Evolutionary conservation across 1,140 invertebrate species (phyloP), one percentile per base, ranked within the genome.

Genomic region (Drosophila orosa): DNA sequence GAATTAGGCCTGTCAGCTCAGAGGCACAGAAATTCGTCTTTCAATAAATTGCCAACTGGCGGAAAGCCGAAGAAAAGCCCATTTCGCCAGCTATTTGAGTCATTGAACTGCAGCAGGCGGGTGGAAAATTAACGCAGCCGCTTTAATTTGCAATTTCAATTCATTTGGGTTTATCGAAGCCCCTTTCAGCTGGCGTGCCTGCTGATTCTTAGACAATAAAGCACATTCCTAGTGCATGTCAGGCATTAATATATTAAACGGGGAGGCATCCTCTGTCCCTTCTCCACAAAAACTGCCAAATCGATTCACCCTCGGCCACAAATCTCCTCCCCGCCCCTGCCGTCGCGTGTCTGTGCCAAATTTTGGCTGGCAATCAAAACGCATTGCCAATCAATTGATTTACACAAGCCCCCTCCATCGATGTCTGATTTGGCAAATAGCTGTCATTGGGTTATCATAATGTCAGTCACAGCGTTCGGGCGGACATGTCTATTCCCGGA

Each of bases 301-400:
- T 75, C 63, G 54, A 83, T 71, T 57, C 52, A 56, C 55, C 52
- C 68, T 61, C 29, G 40, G 31, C 58, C 33, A 27, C 37, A 52
- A 78, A 33, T 58, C 62, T 39, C 25, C 24, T 7, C 44, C 8
- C 29, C 33, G n/a, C n/a, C 33, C 66, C 22, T n/a, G 29, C 22
- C 27, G 66, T 86, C 78, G 82, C 82, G 79, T 86, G 82, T 50
- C 54, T 54, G 42, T 15, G 31, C 56, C 59, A 83, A 74, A 85
- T 84, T 85, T 68, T 63, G 74, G 52, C 71, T 79, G 83, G 71
- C 83, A 86, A 87, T 86, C 83, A 86, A 87, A 86, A 86, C 83
- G 83, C 83, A 87, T 87, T 79, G 72, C 45, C 84, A 87, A 87
- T 86, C 83, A 86, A 86, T 86, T 86, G 83, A 87, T 86, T 86